Evolutionary conservation across 2,888 invertebrate genomes (phyloP).

Genomic region (Caradrina kadenii): DNA sequence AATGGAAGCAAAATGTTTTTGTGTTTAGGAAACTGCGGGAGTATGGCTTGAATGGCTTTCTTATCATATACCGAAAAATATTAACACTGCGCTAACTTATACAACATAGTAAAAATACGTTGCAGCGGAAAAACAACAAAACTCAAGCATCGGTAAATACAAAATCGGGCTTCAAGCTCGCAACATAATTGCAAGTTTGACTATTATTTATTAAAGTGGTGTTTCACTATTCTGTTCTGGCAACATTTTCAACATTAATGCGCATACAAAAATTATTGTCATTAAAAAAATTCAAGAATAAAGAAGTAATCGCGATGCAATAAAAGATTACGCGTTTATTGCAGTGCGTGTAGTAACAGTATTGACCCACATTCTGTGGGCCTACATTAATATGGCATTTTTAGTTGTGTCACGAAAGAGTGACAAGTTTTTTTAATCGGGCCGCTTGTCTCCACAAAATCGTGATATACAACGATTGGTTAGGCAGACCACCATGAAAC

Average conservation of each 20-base stretch:
- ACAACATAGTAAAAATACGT: slow-evolving; percentile 45
- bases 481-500: slow-evolving; percentile 30
- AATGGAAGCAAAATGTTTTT: slow-evolving; percentile 22
- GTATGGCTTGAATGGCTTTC: slow-evolving; percentile 45
- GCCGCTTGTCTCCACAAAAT: neutral
- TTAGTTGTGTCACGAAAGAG: slow-evolving; percentile 25
- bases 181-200: slow-evolving; percentile 8
- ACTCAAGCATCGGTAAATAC: slow-evolving; percentile 40
- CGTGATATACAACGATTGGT: slow-evolving; percentile 23
- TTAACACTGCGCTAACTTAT: slow-evolving; percentile 38
- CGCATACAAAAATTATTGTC: too few species aligned
- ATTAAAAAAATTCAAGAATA: slow-evolving; percentile 2
- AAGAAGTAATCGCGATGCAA: slow-evolving; percentile 15
- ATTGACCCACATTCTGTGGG: slow-evolving; percentile 7
- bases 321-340: slow-evolving; percentile 16
- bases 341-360: slow-evolving; percentile 9
- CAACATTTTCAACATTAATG: slow-evolving; percentile 18
- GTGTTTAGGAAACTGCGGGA: slow-evolving; percentile 9
- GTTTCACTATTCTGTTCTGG: slow-evolving; percentile 4
- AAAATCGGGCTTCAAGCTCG: slow-evolving; percentile 38
- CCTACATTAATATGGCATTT: slow-evolving; percentile 41
- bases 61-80: slow-evolving; percentile 33
- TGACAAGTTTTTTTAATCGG: slow-evolving; percentile 5
- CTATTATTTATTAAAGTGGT: slow-evolving; percentile 3
- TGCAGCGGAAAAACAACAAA: slow-evolving; percentile 25